Base-by-base conservation (phyloP, 2,113 vertebrate species). In the Catharus minimus region DNA sequence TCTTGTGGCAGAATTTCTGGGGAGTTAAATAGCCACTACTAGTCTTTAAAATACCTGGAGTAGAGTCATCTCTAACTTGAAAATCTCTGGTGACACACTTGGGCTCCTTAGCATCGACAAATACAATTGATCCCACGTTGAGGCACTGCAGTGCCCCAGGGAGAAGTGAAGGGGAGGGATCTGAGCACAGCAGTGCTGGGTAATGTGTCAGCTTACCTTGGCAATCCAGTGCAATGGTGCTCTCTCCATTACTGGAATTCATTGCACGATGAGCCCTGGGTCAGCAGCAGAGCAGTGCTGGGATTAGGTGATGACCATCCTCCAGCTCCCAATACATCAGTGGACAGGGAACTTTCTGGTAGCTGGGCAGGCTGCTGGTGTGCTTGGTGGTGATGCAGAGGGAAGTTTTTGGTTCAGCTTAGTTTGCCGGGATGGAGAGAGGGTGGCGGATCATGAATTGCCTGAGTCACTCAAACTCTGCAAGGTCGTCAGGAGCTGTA, bases 151-250 rank as follows among this genome's bases (percentile, higher is more conserved):
- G 15, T 66, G n/a, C 32, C 8, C 15, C 27, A 17, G 58, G 33
- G 38, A 75, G 66, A 21, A 61, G 36, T 46, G n/a, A 17, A 44
- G 22, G 22, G 38, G 27, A 56, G 43, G 44, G 61, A 33, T 66
- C 17, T 71, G 80, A 44, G 77, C 20, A 28, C 52, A 66, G 64
- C n/a, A 52, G 76, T 57, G 53, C 28, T 30, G 41, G 28, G 38
- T 33, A n/a, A 32, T 1, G 1, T 36, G n/a, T 22, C 46, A 57
- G 49, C 58, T 79, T 12, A 6, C 58, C 62, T 49, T 39, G 52
- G 64, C 2, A 4, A 11, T n/a, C 5, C 2, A 1, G 0, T 5
- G 7, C 38, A 15, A 9, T 3, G 11, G 43, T 24, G 49, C 32
- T 57, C 26, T 33, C 64, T 41, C 22, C 8, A 0, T 68, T 24